A percentile compares a stretch with the other conserved stretches of the same genome.
Conservation (phyloP, 2,797 vertebrate species). For the Acanthurus leucopareius region DNA sequence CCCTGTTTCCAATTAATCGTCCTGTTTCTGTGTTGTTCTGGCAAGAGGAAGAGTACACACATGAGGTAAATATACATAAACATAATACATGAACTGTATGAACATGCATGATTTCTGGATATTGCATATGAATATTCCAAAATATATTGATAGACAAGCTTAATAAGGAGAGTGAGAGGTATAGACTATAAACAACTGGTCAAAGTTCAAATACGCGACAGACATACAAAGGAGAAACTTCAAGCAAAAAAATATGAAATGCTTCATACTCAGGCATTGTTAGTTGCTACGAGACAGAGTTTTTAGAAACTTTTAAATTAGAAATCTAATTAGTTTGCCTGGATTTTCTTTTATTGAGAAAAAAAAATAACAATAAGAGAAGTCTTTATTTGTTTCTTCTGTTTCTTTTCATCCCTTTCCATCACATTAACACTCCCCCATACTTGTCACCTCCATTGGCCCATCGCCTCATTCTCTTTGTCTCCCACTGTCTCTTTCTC, state of each 20-base stretch:
- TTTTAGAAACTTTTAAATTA: slow-evolving; percentile 42
- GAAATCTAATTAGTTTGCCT: slow-evolving; percentile 35
- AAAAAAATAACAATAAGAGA: not conserved
- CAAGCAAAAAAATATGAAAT: not conserved
- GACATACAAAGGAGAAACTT: not conserved
- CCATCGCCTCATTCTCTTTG: slow-evolving; percentile 63
- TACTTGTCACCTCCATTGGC: slow-evolving; percentile 15
- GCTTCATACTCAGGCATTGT: slow-evolving; percentile 17
- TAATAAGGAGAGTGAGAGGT: not conserved
- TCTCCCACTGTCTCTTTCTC: slow-evolving; percentile 44
- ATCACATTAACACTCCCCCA: slow-evolving; percentile 3
- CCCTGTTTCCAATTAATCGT: slow-evolving; percentile 42
- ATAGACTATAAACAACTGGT: slow-evolving; percentile 8
- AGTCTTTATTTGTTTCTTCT: slow-evolving; percentile 27
- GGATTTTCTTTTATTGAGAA: slow-evolving; percentile 42
- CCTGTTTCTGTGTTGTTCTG: slow-evolving; percentile 8
- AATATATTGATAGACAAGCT: not conserved
- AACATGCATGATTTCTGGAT: not conserved
- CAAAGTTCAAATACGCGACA: slow-evolving; percentile 14
- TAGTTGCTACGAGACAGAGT: slow-evolving; percentile 49
- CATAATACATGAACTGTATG: not conserved
- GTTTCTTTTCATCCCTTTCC: slow-evolving; percentile 20
- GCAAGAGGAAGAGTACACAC: not conserved
- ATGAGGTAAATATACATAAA: slow-evolving; percentile 9
- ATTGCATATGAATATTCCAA: not conserved